Evolutionary conservation across 2,888 invertebrate species (phyloP), one percentile per base, ranked within the genome.

Genomic region (Phyllotreta cruciferae): DNA sequence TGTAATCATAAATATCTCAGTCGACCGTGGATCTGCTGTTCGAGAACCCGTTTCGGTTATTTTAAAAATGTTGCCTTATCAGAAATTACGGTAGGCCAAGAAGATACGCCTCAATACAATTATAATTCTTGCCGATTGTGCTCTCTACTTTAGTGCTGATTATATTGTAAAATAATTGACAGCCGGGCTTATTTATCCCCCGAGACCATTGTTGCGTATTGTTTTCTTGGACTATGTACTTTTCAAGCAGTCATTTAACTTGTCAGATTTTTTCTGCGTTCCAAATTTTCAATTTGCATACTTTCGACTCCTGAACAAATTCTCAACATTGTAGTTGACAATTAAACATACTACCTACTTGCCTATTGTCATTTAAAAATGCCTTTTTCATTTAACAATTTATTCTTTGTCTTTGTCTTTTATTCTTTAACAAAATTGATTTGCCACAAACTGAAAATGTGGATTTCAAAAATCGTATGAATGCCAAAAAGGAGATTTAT

Each of bases 1-100:
- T 78, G 76, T 77, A 77, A 78, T 77, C 78, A 77, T 79, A 79
- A 79, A 79, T 78, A 77, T 78, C 76, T 75, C 76, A 75, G 74
- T 71, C 74, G 74, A 72, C 72, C 72, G 73, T 66, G 73, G 73
- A 75, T 75, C 69, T 69, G 74, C 72, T 74, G 74, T 70, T 73
- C 74, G 68, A 74, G 74, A 77, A 78, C 77, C 70, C 74, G 78
- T 78, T 78, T 75, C 74, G 76, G 74, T 73, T 74, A 76, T 77
- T 77, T 74, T 71, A 76, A 76, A 77, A 77, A 76, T 76, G 76
- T 71, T 73, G 72, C 75, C 75, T 78, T 78, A 78, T 78, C 78
- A 76, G 77, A 76, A 78, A 77, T 77, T 77, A 75, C 76, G 75
- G 76, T 75, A 77, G 77, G 75, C 74, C 57, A 64, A 64, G 73